Evolutionary conservation across 2,113 vertebrate genomes (phyloP), one percentile per base, ranked within the genome.

Genomic region (Pollachius pollachius): DNA sequence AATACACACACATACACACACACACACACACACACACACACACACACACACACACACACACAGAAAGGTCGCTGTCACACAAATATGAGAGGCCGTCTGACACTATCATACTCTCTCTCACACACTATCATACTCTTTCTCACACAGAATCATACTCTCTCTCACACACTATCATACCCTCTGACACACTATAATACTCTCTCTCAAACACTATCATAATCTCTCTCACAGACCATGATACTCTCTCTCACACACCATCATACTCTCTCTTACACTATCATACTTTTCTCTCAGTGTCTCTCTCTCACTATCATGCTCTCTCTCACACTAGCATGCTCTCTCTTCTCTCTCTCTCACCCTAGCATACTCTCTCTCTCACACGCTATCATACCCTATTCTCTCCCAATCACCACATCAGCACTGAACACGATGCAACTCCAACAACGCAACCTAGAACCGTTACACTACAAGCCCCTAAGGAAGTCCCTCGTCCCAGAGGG

Each of bases 181-280:
- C 21, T 23, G 21, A 23, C 21, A 23, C 21, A 23, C 21, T 23
- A 23, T 23, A 23, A 23, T 23, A 23, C 21, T 23, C 21, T 23
- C 21, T 23, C 21, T 23, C 1, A 23, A 88, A 81, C 81, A 83
- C 74, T 71, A 66, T 83, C 80, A 75, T 87, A 83, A 85, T 88
- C 83, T 87, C 80, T 83, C n/a, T n/a, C n/a, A n/a, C 83, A 80
- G 80, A 87, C 87, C 80, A 74, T 71, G 85, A 77, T 87, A 88
- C 84, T 11, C 21, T 23, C 21, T 23, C 21, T 23, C 21, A 23
- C 21, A 23, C 21, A 23, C 21, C 21, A 23, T 23, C 85, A 88
- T 88, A 78, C 77, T 60, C 78, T 48, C 65, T 69, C 67, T 80
- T 76, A 81, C 74, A 76, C 57, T 65, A 67, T 77, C 52, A 70